Percentiles rank a stretch among this genome's conserved stretches.
These are phyloP conservation scores for Caenorhabditis wallacei DNA, from an alignment of 2,888 invertebrate species.

Conservation along the genomic window DNA sequence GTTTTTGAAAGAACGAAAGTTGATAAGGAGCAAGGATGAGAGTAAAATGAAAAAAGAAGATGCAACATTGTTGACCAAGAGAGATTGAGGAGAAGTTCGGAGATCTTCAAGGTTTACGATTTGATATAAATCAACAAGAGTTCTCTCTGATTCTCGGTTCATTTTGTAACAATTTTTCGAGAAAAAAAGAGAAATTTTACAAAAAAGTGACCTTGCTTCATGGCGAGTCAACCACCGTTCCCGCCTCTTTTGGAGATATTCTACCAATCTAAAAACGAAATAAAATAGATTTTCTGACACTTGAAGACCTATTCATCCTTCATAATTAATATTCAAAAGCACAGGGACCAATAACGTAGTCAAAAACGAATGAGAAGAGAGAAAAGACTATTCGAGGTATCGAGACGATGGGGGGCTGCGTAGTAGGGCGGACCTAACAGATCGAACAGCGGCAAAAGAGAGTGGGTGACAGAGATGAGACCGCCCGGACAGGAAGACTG, in stretches of 20 bases:
- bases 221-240: too few relatives aligned
- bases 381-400: slow-evolving; percentile 25
- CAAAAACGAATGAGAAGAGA: background rate
- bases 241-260: too few relatives aligned
- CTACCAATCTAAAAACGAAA: too few relatives aligned
- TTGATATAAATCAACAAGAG: background rate
- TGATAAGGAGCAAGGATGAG: slow-evolving; percentile 4
- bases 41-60: slow-evolving; percentile 5
- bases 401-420: background rate
- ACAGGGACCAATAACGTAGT: slow-evolving; percentile 12
- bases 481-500: slow-evolving; percentile 25
- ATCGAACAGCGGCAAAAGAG: slow-evolving; percentile 16
- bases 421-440: slow-evolving; percentile 33
- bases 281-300: too few relatives aligned
- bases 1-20: slow-evolving; percentile 15
- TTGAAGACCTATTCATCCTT: too few relatives aligned
- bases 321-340: background rate
- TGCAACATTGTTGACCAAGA: slow-evolving; percentile 28
- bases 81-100: slow-evolving; percentile 6
- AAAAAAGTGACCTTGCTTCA: too few relatives aligned
- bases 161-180: too few relatives aligned
- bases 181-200: too few relatives aligned
- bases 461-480: slow-evolving; percentile 18
- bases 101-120: slow-evolving; percentile 1
- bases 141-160: too few relatives aligned